Conservation (phyloP, 2,888 invertebrate genomes). For the Phorcus lineatus region DNA sequence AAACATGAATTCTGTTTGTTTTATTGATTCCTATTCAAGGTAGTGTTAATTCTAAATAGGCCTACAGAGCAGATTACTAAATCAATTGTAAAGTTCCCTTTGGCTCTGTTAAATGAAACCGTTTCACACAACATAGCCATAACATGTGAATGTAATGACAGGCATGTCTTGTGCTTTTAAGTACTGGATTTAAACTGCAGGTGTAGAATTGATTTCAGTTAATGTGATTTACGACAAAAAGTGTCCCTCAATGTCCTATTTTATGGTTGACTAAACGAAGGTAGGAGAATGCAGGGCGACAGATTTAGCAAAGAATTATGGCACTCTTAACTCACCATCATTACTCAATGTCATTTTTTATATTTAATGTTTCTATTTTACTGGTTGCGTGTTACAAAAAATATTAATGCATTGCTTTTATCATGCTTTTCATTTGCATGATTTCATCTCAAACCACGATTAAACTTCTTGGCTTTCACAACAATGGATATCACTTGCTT, state of each 20-base stretch:
- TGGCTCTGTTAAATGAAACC: neutral
- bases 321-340: neutral
- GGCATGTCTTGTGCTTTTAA: neutral
- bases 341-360: neutral
- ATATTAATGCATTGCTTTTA: slow-evolving; percentile 7
- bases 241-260: slow-evolving; percentile 8
- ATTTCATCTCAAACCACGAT: neutral
- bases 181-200: neutral
- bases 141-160: neutral
- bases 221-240: slow-evolving; percentile 7
- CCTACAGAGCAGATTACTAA: neutral
- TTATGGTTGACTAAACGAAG: neutral
- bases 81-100: slow-evolving; percentile 14
- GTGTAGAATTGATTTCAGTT: neutral
- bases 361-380: neutral
- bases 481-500: neutral
- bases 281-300: neutral
- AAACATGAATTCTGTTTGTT: slow-evolving; percentile 10
- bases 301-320: neutral
- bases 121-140: neutral
- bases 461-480: neutral
- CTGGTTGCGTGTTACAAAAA: slow-evolving; percentile 1
- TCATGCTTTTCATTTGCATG: neutral
- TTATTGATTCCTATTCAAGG: neutral
- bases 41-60: neutral